Base-by-base conservation (phyloP, 2,888 invertebrate species). In the Pseudococcus longispinus region DNA sequence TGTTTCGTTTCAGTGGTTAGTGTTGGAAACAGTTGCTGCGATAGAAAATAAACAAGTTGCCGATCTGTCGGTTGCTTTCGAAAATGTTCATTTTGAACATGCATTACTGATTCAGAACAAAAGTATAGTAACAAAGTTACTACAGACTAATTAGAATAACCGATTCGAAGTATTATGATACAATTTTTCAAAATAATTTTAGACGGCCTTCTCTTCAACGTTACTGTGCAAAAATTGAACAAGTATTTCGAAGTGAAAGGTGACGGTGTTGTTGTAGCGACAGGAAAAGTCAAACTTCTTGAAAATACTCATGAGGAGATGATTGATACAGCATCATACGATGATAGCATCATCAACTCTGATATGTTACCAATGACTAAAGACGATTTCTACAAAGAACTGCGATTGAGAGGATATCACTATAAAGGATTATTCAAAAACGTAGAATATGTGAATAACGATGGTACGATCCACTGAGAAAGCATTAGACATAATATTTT, bases 51-150 rank as follows among this genome's bases (percentile, higher is more conserved):
- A 23, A 13, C 8, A 32, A 80, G 9, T 2, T 32, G 2, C n/a
- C 80, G n/a, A n/a, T n/a, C n/a, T n/a, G n/a, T n/a, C n/a, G n/a
- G n/a, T n/a, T n/a, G n/a, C n/a, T n/a, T n/a, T 80, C 18, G 80
- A 80, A 32, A 80, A 80, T n/a, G 32, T 80, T 42, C 80, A 26
- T 42, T 80, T 80, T 80, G 37, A 80, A n/a, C 29, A 26, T 8
- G 80, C 80, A 6, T 5, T 26, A n/a, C 9, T 5, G 3, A 32
- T 80, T 42, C 32, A 5, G 3, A 32, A 11, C 4, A 11, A 26
- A 37, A 8, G n/a, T n/a, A n/a, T 6, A 8, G 8, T 8, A 6
- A 37, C 8, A n/a, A n/a, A n/a, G 4, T 37, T 8, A 37, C 37
- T 6, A 8, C 4, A 37, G 5, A 6, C 37, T 6, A 37, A 37